Base-by-base conservation (phyloP, 2,797 vertebrate genomes). In the Psittacula derbiana region DNA sequence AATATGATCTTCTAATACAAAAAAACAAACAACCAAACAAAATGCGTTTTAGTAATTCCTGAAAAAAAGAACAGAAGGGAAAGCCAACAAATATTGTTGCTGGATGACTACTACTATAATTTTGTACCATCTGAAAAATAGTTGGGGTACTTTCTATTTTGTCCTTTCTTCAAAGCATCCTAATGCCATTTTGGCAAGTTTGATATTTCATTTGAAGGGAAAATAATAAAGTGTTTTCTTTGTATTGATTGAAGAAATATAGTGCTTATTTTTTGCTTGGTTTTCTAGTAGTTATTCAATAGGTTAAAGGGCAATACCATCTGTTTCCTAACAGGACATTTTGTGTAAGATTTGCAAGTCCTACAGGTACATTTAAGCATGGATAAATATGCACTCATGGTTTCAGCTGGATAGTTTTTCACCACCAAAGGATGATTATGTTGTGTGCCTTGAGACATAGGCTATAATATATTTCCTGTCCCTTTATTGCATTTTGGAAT, bases 401-500 rank as follows among this genome's bases (percentile, higher is more conserved):
- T 94, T 98, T 97, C 98, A 97, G 98, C 97, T 93, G 97, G 98
- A 97, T 93, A 97, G 97, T 98, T 98, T 98, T 98, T 99, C 98
- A 98, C 98, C 98, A 98, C 98, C 98, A 98, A 98, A 98, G 98
- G 98, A 98, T 98, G 98, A 99, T 99, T 99, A 99, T 98, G 98
- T 98, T 98, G 98, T 98, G 98, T 97, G 98, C 99, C 98, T 98
- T 98, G 98, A 99, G 99, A 99, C 99, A 98, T 97, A 97, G 98
- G 98, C 98, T 98, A 98, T 99, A 99, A 99, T 99, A 99, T 98
- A 99, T 98, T 98, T 98, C 98, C 98, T 98, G 98, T 98, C 98
- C 98, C 98, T 99, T 99, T 99, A 99, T 99, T 99, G 98, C 98
- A 98, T 99, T 99, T 99, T 98, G 98, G 98, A 98, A 98, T 98